Conservation (phyloP, 2,888 invertebrate genomes). For the Carcina quercana region DNA sequence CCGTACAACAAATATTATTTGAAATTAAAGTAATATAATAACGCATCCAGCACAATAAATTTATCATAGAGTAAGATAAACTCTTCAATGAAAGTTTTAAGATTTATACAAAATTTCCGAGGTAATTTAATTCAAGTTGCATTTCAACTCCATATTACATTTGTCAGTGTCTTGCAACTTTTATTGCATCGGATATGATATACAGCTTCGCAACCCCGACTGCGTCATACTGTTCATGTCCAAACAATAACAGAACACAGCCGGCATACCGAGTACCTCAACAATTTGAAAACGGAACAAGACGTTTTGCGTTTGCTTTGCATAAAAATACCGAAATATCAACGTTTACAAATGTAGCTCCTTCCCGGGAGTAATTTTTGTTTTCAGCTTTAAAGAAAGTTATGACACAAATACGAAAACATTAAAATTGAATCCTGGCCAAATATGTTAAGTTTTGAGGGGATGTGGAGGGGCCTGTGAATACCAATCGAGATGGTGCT, state of each 20-base stretch:
- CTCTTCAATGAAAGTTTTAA: background rate
- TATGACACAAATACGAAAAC: constrained; percentile 66
- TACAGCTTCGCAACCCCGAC: constrained; percentile 46
- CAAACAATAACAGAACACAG: constrained; percentile 51
- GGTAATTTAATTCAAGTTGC: constrained; percentile 43
- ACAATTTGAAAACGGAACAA: constrained; percentile 61
- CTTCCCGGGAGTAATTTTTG: constrained; percentile 57
- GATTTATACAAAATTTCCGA: constrained; percentile 27
- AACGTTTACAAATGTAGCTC: constrained; percentile 68
- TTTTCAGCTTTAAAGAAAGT: constrained; percentile 58
- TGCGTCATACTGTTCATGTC: constrained; percentile 29
- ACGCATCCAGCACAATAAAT: too few relatives aligned
- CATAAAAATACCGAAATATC: constrained; percentile 66
- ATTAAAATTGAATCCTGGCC: constrained; percentile 67
- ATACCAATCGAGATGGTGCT: constrained; percentile 44
- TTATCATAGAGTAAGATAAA: background rate
- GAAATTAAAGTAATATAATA: too few relatives aligned
- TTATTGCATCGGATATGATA: constrained; percentile 61
- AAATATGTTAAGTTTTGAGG: constrained; percentile 61
- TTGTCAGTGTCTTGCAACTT: constrained; percentile 66
- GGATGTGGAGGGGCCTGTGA: constrained; percentile 47
- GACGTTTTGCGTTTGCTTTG: constrained; percentile 51
- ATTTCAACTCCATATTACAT: constrained; percentile 52
- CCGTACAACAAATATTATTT: too few relatives aligned
- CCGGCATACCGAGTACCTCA: constrained; percentile 50